Percentiles rank a stretch among this genome's conserved stretches.
phyloP scores from a whole-genome alignment of 1,140 invertebrate species.

The Orchestia grillus region DNA sequence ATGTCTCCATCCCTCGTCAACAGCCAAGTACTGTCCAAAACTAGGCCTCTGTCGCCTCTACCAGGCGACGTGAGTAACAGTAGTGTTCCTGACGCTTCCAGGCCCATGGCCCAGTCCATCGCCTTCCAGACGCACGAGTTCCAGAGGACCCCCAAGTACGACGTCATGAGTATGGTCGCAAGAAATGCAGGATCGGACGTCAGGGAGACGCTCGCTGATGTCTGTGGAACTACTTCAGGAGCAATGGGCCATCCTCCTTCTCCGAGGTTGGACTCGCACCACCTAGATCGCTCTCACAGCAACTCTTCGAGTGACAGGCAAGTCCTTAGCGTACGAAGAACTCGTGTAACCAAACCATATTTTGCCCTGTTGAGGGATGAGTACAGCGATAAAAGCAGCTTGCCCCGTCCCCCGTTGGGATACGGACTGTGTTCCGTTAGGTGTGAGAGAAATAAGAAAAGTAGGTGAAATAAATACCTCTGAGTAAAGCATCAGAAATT shows the following conservation, averaged over 20 bases:
- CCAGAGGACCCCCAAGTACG: slow-evolving; percentile 8
- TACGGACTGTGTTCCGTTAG: not conserved
- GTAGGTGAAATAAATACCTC: not conserved
- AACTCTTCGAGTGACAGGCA: not conserved
- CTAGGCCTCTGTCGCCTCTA: slow-evolving; percentile 64
- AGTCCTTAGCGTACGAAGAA: not conserved
- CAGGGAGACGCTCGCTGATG: not conserved
- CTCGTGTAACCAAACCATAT: not conserved
- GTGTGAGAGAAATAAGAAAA: not conserved
- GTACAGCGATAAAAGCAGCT: not conserved
- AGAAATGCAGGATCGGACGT: not conserved
- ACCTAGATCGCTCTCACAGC: slow-evolving; percentile 2
- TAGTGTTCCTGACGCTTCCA: not conserved
- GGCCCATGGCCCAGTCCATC: not conserved
- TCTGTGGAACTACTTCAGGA: not conserved
- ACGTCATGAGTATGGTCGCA: not conserved
- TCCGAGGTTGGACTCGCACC: not conserved
- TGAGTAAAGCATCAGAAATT: not conserved
- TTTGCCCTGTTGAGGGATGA: not conserved
- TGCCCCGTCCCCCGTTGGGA: not conserved
- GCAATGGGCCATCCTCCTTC: not conserved
- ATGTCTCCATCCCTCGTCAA: slow-evolving; percentile 67
- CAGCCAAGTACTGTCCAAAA: slow-evolving; percentile 67
- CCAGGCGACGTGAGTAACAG: slow-evolving; percentile 37
- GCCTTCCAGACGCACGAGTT: slow-evolving; percentile 10